A percentile compares a stretch with the other conserved stretches of the same genome.
phyloP scores from a whole-genome alignment of 2,113 vertebrate genomes.

The Aramus guarauna region DNA sequence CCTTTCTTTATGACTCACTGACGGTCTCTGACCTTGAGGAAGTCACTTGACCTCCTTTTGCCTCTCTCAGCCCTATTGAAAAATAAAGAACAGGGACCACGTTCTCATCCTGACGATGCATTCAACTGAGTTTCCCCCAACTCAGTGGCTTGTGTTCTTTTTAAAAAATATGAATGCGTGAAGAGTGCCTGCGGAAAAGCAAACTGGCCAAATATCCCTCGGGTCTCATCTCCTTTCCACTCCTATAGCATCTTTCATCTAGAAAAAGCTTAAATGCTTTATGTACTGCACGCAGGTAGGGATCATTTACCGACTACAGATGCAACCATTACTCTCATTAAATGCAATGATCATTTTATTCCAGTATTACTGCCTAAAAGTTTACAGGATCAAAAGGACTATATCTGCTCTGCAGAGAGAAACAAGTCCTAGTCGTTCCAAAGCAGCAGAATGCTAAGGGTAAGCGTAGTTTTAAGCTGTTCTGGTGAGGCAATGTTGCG shows the following conservation, averaged over 20 bases:
- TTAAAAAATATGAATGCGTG: background rate
- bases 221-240: background rate
- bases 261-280: background rate
- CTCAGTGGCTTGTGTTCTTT: background rate
- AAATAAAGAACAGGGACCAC: background rate
- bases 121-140: background rate
- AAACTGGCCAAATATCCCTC: background rate
- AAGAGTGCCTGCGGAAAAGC: background rate
- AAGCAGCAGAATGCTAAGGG: background rate
- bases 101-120: background rate
- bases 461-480: conserved; percentile 27
- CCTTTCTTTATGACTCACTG: conserved; percentile 48
- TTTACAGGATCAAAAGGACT: background rate
- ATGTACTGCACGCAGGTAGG: background rate
- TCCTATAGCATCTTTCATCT: background rate
- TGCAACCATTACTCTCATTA: background rate
- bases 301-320: background rate
- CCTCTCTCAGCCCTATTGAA: background rate
- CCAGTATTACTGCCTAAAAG: background rate
- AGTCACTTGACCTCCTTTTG: conserved; percentile 47
- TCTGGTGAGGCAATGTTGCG: background rate
- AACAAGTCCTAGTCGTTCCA: background rate
- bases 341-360: background rate
- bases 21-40: conserved; percentile 50
- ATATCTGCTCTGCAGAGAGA: background rate